A percentile compares a stretch with the other conserved stretches of the same genome.
phyloP scores from a whole-genome alignment of 2,113 vertebrate species.

The Zeus faber region DNA sequence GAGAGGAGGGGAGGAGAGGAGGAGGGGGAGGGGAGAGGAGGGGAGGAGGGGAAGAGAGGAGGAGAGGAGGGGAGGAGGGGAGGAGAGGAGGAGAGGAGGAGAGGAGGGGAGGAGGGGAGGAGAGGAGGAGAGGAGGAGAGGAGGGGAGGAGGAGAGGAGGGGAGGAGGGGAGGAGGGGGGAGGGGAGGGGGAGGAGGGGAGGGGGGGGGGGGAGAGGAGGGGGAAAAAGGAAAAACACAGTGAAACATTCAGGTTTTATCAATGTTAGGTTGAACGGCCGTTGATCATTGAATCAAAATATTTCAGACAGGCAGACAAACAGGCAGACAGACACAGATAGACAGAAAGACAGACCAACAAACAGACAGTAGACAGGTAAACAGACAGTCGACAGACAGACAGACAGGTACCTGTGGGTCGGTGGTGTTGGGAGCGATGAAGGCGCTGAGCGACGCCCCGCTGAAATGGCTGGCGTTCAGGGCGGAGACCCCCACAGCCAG shows the following conservation, averaged over 20 bases:
- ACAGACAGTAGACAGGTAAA: too few species aligned
- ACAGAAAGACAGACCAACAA: too few species aligned
- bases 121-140: neutral
- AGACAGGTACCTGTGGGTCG: slow-evolving; percentile 88
- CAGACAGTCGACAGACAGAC: too few species aligned
- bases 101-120: neutral
- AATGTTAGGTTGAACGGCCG: too few species aligned
- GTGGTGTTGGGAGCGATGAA: slow-evolving; percentile 74
- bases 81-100: slow-evolving; percentile 10
- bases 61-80: slow-evolving; percentile 2
- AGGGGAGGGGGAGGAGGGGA: neutral
- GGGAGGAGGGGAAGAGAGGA: neutral
- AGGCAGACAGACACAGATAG: too few species aligned
- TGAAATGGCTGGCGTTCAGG: slow-evolving; percentile 75
- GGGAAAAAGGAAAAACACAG: too few species aligned
- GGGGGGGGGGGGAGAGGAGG: neutral
- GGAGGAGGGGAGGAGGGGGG: neutral
- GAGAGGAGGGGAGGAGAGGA: neutral
- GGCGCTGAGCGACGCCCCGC: slow-evolving; percentile 84
- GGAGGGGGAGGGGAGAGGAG: neutral
- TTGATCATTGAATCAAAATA: too few species aligned
- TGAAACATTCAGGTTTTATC: too few species aligned
- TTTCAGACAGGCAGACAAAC: too few species aligned
- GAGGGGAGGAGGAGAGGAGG: neutral
- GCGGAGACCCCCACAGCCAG: slow-evolving; percentile 84